Conservation (phyloP, 2,113 vertebrate species). For the Oreochromis spilurus region DNA sequence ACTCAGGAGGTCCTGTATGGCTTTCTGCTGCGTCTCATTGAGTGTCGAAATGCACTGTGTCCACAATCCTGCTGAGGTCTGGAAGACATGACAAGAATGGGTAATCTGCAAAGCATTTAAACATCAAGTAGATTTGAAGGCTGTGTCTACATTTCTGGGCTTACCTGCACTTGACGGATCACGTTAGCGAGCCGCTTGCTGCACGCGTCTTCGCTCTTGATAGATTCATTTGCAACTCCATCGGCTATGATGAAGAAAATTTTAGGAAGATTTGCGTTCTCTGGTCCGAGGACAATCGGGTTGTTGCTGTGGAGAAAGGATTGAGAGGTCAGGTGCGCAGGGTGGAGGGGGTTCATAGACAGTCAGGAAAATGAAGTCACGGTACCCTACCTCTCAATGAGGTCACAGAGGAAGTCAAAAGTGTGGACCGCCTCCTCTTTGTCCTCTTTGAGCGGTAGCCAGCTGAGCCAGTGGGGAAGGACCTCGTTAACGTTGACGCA, state of each 20-base stretch:
- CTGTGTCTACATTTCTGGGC: accelerated
- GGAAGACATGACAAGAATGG: background rate
- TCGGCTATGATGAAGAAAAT: constrained; percentile 96
- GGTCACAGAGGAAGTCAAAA: constrained; percentile 92
- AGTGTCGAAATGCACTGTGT: constrained; percentile 91
- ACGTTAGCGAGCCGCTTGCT: constrained; percentile 93
- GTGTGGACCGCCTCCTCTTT: constrained; percentile 98
- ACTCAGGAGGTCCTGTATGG: constrained; percentile 94
- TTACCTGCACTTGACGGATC: constrained; percentile 94
- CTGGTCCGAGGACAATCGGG: constrained; percentile 90
- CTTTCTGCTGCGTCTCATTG: constrained; percentile 91
- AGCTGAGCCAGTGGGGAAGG: constrained; percentile 95
- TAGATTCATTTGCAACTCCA: constrained; percentile 88
- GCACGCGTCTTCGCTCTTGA: constrained; percentile 91
- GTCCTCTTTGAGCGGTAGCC: constrained; percentile 96
- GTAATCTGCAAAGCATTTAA: background rate
- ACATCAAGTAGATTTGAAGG: background rate
- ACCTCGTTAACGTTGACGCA: constrained; percentile 90
- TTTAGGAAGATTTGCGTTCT: constrained; percentile 94
- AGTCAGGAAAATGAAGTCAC: background rate
- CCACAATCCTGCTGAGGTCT: constrained; percentile 94
- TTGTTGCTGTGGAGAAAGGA: constrained; percentile 81
- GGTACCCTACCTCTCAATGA: constrained; percentile 86
- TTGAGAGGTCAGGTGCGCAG: background rate
- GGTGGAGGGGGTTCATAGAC: background rate